Evolutionary conservation across 2,113 vertebrate genomes (phyloP).

Genomic region (Pandion haliaetus): DNA sequence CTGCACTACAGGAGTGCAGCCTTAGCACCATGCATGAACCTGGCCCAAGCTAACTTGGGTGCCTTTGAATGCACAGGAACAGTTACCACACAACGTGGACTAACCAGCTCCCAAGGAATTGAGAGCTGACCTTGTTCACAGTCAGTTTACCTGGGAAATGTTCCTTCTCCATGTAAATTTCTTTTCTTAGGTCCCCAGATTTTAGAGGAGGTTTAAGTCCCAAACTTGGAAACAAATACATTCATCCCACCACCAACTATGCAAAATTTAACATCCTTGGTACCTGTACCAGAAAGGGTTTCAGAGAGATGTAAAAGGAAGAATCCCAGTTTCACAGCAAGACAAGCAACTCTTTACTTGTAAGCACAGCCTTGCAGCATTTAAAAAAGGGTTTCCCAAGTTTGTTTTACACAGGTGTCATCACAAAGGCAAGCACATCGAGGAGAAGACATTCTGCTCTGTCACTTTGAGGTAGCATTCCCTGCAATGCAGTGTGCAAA

Average conservation of each 20-base stretch:
- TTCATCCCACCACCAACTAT: background rate
- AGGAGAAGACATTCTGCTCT: background rate
- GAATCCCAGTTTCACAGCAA: background rate
- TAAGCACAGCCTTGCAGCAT: rapidly evolving
- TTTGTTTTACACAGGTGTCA: background rate
- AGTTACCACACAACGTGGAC: background rate
- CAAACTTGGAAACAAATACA: background rate
- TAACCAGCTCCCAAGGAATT: background rate
- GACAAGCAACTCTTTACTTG: background rate
- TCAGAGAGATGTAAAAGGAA: background rate
- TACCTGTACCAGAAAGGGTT: background rate
- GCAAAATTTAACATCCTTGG: background rate
- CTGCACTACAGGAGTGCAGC: background rate
- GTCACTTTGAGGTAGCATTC: background rate
- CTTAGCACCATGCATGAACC: background rate
- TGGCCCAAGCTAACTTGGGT: background rate
- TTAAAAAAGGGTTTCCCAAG: background rate
- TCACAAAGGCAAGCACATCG: background rate
- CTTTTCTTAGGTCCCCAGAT: background rate
- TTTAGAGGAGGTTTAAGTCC: background rate
- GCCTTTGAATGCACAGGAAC: background rate
- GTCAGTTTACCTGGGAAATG: background rate
- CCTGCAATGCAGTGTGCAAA: background rate
- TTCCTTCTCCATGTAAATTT: background rate
- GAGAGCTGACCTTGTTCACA: background rate